Evolutionary conservation across 2,888 invertebrate species (phyloP).

Genomic region (Trissonchulus sp.): DNA sequence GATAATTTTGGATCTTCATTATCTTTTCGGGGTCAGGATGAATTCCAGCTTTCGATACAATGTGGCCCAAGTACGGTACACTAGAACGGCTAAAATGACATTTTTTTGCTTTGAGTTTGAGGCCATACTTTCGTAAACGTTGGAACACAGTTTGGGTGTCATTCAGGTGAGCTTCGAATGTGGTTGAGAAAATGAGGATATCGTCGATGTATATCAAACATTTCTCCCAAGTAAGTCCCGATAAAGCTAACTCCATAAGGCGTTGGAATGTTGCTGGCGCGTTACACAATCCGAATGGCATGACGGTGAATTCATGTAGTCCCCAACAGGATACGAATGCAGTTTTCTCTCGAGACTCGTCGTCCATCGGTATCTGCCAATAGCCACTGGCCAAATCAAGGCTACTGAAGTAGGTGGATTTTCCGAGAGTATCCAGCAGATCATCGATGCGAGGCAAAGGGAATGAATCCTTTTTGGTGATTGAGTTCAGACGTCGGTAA

Average conservation of each 20-base stretch:
- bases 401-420: no score
- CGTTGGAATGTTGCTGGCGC: no score
- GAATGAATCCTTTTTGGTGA: no score
- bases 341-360: not conserved
- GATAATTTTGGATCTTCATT: conserved; percentile 31
- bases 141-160: not conserved
- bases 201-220: no score
- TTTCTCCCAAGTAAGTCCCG: no score
- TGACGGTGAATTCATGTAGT: no score
- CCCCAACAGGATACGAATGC: not conserved
- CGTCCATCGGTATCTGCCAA: not conserved
- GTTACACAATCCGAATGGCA: no score
- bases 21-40: conserved; percentile 32
- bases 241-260: no score
- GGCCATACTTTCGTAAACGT: not conserved
- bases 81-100: not conserved
- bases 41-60: no score
- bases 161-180: not conserved
- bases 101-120: no score
- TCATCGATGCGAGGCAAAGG: no score
- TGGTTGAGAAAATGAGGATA: no score
- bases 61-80: not conserved
- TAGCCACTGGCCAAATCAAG: not conserved
- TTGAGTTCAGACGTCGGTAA: not conserved
- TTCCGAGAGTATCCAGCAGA: not conserved